Conservation (phyloP, 1,140 invertebrate genomes). For the Homalodisca vitripennis region DNA sequence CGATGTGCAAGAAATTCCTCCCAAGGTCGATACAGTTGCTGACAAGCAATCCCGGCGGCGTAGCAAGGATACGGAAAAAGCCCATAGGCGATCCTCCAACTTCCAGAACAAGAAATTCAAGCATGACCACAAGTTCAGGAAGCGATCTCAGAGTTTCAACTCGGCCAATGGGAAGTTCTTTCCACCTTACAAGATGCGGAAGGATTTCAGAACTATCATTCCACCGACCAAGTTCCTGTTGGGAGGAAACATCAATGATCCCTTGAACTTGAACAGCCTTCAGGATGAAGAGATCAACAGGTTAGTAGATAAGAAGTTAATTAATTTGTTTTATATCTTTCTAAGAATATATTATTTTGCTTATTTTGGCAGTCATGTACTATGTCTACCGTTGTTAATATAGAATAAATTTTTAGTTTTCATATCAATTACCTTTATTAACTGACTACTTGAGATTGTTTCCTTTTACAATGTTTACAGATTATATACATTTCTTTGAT, state of each 20-base stretch:
- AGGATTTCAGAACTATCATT: constrained; percentile 66
- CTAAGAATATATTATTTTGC: no score
- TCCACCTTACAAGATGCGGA: constrained; percentile 59
- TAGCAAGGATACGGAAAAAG: constrained; percentile 24
- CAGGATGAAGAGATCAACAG: constrained; percentile 84
- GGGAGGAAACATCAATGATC: constrained; percentile 93
- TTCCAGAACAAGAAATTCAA: constrained; percentile 29
- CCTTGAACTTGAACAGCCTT: constrained; percentile 89
- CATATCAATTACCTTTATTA: no score
- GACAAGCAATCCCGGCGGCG: constrained; percentile 20
- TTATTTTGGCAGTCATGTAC: no score
- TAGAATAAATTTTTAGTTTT: no score
- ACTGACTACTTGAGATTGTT: no score
- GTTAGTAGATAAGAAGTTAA: no score
- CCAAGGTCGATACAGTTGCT: background rate
- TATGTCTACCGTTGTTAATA: no score
- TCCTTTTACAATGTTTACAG: no score
- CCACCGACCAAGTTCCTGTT: constrained; percentile 91
- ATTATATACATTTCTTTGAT: no score
- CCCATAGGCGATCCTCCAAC: constrained; percentile 6
- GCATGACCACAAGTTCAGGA: constrained; percentile 24
- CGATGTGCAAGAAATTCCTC: constrained; percentile 1
- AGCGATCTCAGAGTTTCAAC: constrained; percentile 28
- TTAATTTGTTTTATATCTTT: no score
- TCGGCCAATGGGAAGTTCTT: constrained; percentile 32